phyloP scores from a whole-genome alignment of 2,113 vertebrate genomes.

The Microtus oregoni region DNA sequence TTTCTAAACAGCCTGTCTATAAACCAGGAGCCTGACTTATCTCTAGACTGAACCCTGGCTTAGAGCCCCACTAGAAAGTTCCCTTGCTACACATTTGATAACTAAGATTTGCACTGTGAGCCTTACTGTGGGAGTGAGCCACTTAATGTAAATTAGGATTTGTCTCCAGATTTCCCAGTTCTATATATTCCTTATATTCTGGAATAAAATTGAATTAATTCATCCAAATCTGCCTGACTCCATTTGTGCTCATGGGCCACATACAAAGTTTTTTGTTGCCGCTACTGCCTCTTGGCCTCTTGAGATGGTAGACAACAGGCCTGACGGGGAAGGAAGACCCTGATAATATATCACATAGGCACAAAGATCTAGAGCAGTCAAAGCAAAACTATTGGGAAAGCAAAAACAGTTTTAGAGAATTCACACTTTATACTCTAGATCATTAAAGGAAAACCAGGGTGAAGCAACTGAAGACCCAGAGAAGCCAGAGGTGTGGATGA shows the following conservation, averaged over 20 bases:
- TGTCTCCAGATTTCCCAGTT: neutral
- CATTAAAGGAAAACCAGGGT: neutral
- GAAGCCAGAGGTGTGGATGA: neutral
- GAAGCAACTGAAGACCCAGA: rapidly evolving
- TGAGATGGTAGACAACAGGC: neutral
- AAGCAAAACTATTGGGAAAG: neutral
- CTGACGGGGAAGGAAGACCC: rapidly evolving
- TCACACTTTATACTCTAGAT: neutral
- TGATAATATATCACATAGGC: neutral
- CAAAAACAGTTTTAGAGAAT: neutral
- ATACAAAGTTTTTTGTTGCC: neutral
- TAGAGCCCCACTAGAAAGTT: neutral
- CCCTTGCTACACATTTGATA: neutral
- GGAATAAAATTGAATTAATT: neutral
- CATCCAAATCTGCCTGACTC: neutral
- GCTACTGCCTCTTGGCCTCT: neutral
- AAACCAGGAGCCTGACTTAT: neutral
- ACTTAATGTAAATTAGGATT: neutral
- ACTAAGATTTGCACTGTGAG: neutral
- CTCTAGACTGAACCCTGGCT: neutral
- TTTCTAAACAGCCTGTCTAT: neutral
- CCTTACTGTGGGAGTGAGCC: rapidly evolving
- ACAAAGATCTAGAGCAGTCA: neutral
- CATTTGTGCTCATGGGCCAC: neutral
- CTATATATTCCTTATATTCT: neutral